Percentiles rank a stretch among this genome's conserved stretches.
These are phyloP conservation scores for Columba livia DNA, from an alignment of 2,113 vertebrate species.

Conservation along the genomic window DNA sequence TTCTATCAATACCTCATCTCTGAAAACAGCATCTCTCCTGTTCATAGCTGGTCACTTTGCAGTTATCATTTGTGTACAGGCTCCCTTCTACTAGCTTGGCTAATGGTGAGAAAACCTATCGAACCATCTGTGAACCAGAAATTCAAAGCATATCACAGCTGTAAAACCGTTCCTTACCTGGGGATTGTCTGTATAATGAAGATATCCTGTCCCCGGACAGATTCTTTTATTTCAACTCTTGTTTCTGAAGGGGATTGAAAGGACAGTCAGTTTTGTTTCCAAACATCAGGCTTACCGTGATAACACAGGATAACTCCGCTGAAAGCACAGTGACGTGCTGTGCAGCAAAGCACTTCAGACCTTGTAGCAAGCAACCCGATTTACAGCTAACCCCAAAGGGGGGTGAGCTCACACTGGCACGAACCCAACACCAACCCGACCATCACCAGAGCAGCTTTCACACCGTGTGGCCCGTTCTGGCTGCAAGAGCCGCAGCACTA, in stretches of 20 bases:
- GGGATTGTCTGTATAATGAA: conserved; percentile 99
- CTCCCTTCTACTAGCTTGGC: background rate
- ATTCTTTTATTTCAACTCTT: conserved; percentile 97
- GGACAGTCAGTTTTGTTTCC: background rate
- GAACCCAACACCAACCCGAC: background rate
- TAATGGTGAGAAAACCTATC: background rate
- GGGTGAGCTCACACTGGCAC: background rate
- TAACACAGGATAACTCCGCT: background rate
- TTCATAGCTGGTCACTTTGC: background rate
- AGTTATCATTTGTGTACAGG: background rate
- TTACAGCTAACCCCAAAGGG: background rate
- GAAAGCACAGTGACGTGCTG: background rate
- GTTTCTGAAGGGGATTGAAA: conserved; percentile 83
- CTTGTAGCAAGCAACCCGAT: background rate
- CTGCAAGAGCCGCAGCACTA: background rate
- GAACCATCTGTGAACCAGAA: background rate
- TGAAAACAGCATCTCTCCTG: background rate
- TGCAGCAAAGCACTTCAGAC: background rate
- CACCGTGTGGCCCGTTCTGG: fast-evolving
- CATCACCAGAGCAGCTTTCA: background rate
- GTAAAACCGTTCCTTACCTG: conserved; percentile 76
- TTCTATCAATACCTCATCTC: background rate
- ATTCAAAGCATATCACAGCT: background rate
- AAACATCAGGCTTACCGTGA: background rate
- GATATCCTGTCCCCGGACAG: conserved; percentile 94